Conservation (phyloP, 2,113 vertebrate species). For the Thoracochromis brauschi region DNA sequence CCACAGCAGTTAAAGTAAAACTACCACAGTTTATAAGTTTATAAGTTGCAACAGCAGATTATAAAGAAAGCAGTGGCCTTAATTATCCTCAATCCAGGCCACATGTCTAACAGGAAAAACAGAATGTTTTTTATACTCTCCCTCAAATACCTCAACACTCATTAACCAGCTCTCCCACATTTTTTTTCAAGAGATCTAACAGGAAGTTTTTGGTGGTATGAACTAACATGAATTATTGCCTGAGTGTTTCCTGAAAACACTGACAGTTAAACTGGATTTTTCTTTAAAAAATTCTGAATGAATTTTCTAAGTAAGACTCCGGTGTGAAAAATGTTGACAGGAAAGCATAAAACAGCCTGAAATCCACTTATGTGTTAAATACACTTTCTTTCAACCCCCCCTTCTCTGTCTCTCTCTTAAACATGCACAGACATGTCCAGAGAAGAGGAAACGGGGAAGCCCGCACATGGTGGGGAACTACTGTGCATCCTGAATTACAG, state of each 20-base stretch:
- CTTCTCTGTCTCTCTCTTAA: background rate
- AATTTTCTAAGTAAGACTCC: background rate
- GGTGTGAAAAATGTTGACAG: background rate
- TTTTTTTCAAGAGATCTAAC: background rate
- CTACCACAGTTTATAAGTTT: background rate
- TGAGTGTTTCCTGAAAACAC: background rate
- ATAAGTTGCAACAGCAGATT: background rate
- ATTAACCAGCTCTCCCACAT: background rate
- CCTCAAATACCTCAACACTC: background rate
- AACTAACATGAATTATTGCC: background rate
- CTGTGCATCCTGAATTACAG: slow-evolving; percentile 12
- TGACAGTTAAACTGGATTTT: background rate
- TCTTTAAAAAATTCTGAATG: background rate
- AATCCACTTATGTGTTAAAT: background rate
- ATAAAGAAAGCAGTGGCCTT: background rate
- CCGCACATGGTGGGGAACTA: background rate
- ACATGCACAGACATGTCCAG: slow-evolving; percentile 37
- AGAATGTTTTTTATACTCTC: background rate
- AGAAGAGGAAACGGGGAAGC: slow-evolving; percentile 19
- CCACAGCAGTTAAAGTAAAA: background rate
- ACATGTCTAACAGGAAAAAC: background rate
- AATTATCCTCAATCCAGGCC: background rate
- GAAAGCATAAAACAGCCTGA: background rate
- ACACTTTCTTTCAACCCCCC: background rate
- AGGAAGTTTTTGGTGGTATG: background rate